Base-by-base conservation (phyloP, 2,113 vertebrate species). In the Tragelaphus strepsiceros region DNA sequence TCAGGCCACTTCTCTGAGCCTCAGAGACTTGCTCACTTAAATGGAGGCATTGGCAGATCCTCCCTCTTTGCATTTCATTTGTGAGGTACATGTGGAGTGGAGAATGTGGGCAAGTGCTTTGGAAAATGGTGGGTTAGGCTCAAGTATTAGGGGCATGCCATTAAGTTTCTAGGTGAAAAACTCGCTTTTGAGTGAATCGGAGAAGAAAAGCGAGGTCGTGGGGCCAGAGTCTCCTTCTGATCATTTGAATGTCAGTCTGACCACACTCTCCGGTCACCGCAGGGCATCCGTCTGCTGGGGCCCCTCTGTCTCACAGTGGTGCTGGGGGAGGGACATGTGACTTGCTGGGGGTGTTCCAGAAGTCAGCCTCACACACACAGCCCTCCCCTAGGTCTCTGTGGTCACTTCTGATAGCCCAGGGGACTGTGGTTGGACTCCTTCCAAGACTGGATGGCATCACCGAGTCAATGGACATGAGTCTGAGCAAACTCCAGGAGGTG, bases 1-100 rank as follows among this genome's bases (percentile, higher is more conserved):
- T 46, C 6, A 24, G 15, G 19, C 43, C 30, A 54, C 32, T 56
- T 92, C 93, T 89, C 93, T 84, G 89, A 88, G 93, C 30, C 56
- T 88, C 61, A 7, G 58, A 32, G 62, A 91, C 59, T 67, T 24
- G 39, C 89, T 87, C 28, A 56, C 58, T 30, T 54, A 19, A 30
- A 6, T 32, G 84, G 71, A 22, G 32, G 28, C 11, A 5, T 1
- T 43, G 80, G n/a, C 7, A 62, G 67, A 3, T 4, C 10, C 14
- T 8, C 32, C 46, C 28, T 35, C 58, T 24, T 51, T 7, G 14
- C 30, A 17, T 9, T 58, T 87, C 28, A n/a, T 39, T 43, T 35
- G n/a, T 43, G 78, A 86, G 82, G 49, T 8, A 6, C 28, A 21
- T 10, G 9, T 39, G 39, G 94, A 30, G 32, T 7, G 74, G 77